A percentile compares a stretch with the other conserved stretches of the same genome.
phyloP scores from a whole-genome alignment of 2,888 invertebrate species.

The Cataglyphis altisquamis region DNA sequence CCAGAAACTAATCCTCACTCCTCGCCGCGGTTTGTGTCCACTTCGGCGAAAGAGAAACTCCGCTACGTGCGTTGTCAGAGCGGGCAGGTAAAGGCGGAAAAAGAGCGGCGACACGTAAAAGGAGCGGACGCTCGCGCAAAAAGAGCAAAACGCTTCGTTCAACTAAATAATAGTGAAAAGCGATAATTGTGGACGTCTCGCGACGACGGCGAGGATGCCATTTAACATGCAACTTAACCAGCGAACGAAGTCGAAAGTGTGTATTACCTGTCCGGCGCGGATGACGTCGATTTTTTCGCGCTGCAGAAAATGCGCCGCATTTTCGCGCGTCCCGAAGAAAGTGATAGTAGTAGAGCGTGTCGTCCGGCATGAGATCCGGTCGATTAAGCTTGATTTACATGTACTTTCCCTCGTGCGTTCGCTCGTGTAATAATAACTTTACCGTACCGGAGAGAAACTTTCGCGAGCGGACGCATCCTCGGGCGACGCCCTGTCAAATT shows the following conservation, averaged over 20 bases:
- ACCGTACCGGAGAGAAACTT: slow-evolving; percentile 62
- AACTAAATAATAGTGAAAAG: slow-evolving; percentile 77
- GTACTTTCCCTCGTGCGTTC: slow-evolving; percentile 68
- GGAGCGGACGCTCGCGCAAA: slow-evolving; percentile 62
- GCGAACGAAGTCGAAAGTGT: slow-evolving; percentile 68
- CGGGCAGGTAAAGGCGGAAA: slow-evolving; percentile 44
- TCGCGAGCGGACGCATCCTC: slow-evolving; percentile 42
- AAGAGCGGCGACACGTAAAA: slow-evolving; percentile 63
- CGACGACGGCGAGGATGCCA: slow-evolving; percentile 41
- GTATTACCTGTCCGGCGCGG: neutral
- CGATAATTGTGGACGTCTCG: slow-evolving; percentile 73
- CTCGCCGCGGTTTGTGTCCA: slow-evolving; percentile 59
- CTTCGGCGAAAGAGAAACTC: slow-evolving; percentile 84
- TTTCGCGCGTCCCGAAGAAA: slow-evolving; percentile 54
- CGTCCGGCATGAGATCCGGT: slow-evolving; percentile 61
- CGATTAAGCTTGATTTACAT: slow-evolving; percentile 72
- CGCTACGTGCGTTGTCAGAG: slow-evolving; percentile 72
- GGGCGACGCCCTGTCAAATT: slow-evolving; percentile 43
- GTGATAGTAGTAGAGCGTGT: slow-evolving; percentile 62
- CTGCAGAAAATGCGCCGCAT: neutral
- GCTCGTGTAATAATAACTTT: slow-evolving; percentile 48
- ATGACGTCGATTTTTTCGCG: slow-evolving; percentile 23
- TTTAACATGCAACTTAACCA: slow-evolving; percentile 24
- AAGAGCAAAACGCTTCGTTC: slow-evolving; percentile 60
- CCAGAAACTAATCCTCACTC: slow-evolving; percentile 71